These are phyloP conservation scores for Stenodera caucasica DNA, from an alignment of 2,888 invertebrate genomes.

Conservation along the genomic window DNA sequence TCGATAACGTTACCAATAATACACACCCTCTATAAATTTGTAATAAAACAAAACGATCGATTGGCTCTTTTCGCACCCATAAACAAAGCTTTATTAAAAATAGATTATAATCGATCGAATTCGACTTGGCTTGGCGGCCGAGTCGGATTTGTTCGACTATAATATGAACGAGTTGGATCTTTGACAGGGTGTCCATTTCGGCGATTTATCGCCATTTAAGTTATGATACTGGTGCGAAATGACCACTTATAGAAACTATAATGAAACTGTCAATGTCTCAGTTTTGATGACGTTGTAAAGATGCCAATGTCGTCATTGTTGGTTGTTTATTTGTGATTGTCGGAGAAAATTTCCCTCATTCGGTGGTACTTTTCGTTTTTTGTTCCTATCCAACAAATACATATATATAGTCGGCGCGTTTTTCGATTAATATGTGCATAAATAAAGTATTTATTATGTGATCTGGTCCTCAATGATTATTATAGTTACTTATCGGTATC, in stretches of 20 bases:
- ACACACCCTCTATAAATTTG: constrained; percentile 41
- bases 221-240: background rate
- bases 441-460: constrained; percentile 31
- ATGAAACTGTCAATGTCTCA: constrained; percentile 27
- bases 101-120: too few species aligned
- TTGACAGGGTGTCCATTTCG: background rate
- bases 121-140: too few species aligned
- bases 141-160: too few species aligned
- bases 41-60: constrained; percentile 26
- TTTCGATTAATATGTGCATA: constrained; percentile 35
- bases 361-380: too few species aligned
- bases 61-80: too few species aligned
- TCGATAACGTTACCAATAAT: constrained; percentile 51
- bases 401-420: background rate
- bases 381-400: too few species aligned
- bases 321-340: too few species aligned
- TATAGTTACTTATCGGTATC: constrained; percentile 44
- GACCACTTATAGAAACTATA: constrained; percentile 12
- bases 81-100: too few species aligned
- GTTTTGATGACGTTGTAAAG: constrained; percentile 26
- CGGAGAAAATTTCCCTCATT: too few species aligned
- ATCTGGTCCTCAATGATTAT: constrained; percentile 34
- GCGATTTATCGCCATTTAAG: background rate
- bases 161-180: background rate
- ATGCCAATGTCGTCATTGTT: constrained; percentile 19